Evolutionary conservation across 2,797 vertebrate species (phyloP).

Genomic region (Avahi laniger): DNA sequence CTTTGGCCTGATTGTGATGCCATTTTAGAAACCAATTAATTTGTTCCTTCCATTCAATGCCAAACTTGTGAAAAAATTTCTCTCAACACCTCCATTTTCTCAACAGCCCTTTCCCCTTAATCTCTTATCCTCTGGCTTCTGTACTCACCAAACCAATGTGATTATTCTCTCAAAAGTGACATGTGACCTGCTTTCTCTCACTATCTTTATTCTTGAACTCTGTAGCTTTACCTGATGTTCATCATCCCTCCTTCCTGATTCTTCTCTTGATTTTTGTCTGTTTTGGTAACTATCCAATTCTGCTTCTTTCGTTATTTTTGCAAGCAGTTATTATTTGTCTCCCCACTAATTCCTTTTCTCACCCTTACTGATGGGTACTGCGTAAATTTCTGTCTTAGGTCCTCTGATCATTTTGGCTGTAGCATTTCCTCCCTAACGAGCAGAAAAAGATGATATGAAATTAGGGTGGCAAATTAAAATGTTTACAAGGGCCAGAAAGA

Average conservation of each 20-base stretch:
- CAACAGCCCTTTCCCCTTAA: conserved; percentile 30
- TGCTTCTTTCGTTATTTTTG: conserved; percentile 24
- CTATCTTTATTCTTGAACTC: conserved; percentile 25
- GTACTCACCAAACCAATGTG: neutral
- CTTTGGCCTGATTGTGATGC: neutral
- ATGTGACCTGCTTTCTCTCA: neutral
- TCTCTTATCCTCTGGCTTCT: neutral
- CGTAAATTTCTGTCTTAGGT: neutral
- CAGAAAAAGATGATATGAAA: neutral
- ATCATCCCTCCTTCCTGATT: neutral
- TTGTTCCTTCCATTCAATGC: conserved; percentile 20
- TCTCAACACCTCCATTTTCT: conserved; percentile 42
- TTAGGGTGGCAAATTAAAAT: neutral
- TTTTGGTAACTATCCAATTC: conserved; percentile 40
- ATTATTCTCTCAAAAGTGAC: conserved; percentile 13
- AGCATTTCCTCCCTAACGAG: neutral
- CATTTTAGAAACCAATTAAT: conserved; percentile 4
- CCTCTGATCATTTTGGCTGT: neutral
- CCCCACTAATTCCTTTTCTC: neutral
- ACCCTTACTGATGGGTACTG: neutral
- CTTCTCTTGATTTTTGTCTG: neutral
- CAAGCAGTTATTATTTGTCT: neutral
- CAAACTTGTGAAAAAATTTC: neutral
- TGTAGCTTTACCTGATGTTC: neutral
- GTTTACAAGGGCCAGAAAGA: neutral